phyloP scores from a whole-genome alignment of 2,113 vertebrate genomes.

The Syrrhaptes paradoxus region DNA sequence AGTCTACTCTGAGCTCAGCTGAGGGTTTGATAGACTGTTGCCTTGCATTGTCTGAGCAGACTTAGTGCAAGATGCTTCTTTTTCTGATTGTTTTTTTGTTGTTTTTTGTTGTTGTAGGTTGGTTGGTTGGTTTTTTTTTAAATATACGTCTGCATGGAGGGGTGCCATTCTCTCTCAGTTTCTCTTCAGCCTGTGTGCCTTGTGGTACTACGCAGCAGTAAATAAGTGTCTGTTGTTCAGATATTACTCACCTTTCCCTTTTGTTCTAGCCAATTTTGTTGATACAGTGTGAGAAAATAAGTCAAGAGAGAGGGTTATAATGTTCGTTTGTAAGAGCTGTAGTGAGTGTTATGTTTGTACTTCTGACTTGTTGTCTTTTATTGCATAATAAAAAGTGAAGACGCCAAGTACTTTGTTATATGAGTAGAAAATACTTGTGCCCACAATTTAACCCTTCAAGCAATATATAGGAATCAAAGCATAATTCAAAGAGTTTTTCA shows the following conservation, averaged over 20 bases:
- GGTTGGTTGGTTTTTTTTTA: not conserved
- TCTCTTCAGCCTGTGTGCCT: not conserved
- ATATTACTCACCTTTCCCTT: conserved; percentile 44
- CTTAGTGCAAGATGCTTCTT: not conserved
- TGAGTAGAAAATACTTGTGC: conserved; percentile 56
- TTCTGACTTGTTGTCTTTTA: conserved; percentile 63
- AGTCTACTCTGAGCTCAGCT: not conserved
- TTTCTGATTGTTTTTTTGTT: not conserved
- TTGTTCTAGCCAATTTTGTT: conserved; percentile 65
- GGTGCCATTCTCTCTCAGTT: not conserved
- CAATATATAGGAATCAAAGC: conserved; percentile 36
- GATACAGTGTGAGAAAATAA: conserved; percentile 52
- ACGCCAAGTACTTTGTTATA: conserved; percentile 48
- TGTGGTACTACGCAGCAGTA: conserved; percentile 30
- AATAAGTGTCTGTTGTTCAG: conserved; percentile 50
- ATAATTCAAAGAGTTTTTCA: not conserved
- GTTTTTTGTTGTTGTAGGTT: not conserved
- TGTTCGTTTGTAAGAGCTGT: conserved; percentile 45
- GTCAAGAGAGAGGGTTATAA: conserved; percentile 39
- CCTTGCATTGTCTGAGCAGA: not conserved
- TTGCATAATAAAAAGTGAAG: conserved; percentile 62
- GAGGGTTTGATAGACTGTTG: not conserved
- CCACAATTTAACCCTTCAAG: conserved; percentile 61
- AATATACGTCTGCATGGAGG: not conserved
- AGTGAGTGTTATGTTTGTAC: conserved; percentile 43